A percentile compares a stretch with the other conserved stretches of the same genome.
phyloP scores from a whole-genome alignment of 2,888 invertebrate genomes.

The Mimas tiliae region DNA sequence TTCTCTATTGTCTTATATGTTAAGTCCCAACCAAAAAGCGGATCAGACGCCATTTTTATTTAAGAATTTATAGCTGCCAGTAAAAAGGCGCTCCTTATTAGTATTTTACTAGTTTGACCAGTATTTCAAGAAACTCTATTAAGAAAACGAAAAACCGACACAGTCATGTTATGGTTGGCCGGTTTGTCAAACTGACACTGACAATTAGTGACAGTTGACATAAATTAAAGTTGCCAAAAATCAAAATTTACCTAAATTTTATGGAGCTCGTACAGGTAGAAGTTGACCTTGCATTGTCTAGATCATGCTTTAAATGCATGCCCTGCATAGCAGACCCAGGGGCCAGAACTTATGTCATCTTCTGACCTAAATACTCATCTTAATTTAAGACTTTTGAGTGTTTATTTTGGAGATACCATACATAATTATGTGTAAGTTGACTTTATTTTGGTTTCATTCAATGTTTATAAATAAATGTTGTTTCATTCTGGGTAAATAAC shows the following conservation, averaged over 20 bases:
- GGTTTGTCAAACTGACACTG: neutral
- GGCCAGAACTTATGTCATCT: too few species aligned
- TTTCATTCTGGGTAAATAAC: too few species aligned
- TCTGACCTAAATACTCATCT: too few species aligned
- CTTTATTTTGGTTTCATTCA: too few species aligned
- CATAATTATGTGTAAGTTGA: too few species aligned
- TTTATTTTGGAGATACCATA: too few species aligned
- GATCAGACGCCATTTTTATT: slow-evolving; percentile 63
- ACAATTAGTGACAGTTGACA: slow-evolving; percentile 1
- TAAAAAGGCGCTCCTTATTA: neutral
- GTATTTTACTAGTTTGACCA: neutral
- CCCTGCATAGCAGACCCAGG: too few species aligned
- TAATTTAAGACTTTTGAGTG: too few species aligned
- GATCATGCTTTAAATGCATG: too few species aligned
- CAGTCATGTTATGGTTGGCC: slow-evolving; percentile 44
- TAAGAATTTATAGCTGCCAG: neutral
- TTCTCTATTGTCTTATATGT: slow-evolving; percentile 84
- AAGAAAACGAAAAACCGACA: slow-evolving; percentile 30
- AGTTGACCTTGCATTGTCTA: too few species aligned
- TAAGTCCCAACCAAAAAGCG: slow-evolving; percentile 88
- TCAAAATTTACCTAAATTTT: neutral
- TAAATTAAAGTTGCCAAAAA: neutral
- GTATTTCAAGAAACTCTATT: slow-evolving; percentile 27
- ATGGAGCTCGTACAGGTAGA: neutral
- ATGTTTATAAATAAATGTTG: too few species aligned